phyloP scores from a whole-genome alignment of 2,113 vertebrate genomes.

The Amblyopsis rosae region DNA sequence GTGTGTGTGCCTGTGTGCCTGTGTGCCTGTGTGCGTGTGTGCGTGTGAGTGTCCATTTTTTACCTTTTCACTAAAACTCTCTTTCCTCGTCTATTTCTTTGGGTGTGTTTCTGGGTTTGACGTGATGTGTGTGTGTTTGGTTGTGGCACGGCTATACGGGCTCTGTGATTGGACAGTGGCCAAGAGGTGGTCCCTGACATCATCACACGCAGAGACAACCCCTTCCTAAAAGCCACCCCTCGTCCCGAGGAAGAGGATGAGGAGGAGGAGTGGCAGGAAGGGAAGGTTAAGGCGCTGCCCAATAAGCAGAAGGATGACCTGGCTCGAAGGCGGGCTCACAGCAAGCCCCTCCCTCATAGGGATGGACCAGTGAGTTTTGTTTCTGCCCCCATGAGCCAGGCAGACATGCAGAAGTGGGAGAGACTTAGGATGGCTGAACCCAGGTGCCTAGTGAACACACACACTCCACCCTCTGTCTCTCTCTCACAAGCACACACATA shows the following conservation, averaged over 20 bases:
- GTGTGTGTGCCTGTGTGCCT: conserved; percentile 18
- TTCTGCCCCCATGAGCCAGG: conserved; percentile 80
- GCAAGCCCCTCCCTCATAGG: conserved; percentile 62
- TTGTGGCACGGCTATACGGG: conserved; percentile 17
- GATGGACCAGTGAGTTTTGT: conserved; percentile 72
- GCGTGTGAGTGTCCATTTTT: not conserved
- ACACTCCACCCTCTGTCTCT: not conserved
- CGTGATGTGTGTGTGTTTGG: conserved; percentile 13
- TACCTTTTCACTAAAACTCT: no score
- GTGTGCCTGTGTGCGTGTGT: not conserved
- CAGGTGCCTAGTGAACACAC: conserved; percentile 80
- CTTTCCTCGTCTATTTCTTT: conserved; percentile 17
- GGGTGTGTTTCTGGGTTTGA: conserved; percentile 26
- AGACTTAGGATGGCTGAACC: conserved; percentile 84
- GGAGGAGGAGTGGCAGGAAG: conserved; percentile 56
- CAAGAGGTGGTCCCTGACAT: conserved; percentile 58
- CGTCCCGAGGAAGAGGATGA: conserved; percentile 48
- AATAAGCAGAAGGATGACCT: conserved; percentile 83
- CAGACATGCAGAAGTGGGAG: conserved; percentile 92
- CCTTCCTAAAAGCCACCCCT: conserved; percentile 55
- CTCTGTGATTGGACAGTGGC: conserved; percentile 55
- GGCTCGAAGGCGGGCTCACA: conserved; percentile 76
- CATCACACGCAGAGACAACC: conserved; percentile 60
- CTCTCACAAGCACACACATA: conserved; percentile 6
- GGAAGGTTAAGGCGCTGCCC: conserved; percentile 59